These are phyloP conservation scores for Beaufortia kweichowensis DNA, from an alignment of 2,113 vertebrate species.

Conservation along the genomic window DNA sequence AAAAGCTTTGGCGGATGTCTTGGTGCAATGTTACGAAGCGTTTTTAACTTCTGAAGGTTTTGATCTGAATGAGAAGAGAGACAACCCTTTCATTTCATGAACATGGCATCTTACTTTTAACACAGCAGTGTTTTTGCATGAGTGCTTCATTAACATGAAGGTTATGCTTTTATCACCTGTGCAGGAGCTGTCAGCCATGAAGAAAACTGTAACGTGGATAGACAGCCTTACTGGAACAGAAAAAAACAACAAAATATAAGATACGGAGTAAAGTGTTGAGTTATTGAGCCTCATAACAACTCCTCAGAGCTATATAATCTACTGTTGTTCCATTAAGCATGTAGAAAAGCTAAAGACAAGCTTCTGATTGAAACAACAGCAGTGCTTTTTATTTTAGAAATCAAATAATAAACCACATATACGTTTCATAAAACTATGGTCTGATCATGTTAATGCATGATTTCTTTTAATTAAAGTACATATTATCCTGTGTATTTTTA, in stretches of 20 bases:
- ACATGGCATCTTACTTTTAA: constrained; percentile 72
- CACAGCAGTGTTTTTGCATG: constrained; percentile 68
- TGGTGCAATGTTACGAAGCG: constrained; percentile 54
- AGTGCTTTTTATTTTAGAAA: too few species aligned
- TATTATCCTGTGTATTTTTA: too few species aligned
- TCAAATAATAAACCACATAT: too few species aligned
- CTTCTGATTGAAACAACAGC: too few species aligned
- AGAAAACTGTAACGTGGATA: constrained; percentile 47
- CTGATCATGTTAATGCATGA: too few species aligned
- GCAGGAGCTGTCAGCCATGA: constrained; percentile 55
- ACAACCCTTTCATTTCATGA: constrained; percentile 70
- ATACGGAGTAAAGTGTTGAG: constrained; percentile 60
- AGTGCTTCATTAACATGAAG: constrained; percentile 65
- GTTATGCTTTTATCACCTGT: constrained; percentile 71
- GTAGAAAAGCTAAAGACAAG: too few species aligned
- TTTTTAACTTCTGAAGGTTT: constrained; percentile 61
- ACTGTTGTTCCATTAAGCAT: too few species aligned
- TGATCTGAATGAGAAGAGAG: constrained; percentile 68
- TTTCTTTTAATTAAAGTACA: too few species aligned
- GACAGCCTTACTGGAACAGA: constrained; percentile 61
- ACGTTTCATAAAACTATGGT: too few species aligned
- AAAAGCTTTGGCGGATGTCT: constrained; percentile 66
- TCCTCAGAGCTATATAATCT: constrained; percentile 9
- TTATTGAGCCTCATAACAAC: constrained; percentile 27
- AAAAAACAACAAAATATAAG: constrained; percentile 53